Evolutionary conservation across 64 coral and sea anemone species (phyloP), one percentile per base, ranked within the genome.

Genomic region (Pocillopora verrucosa): DNA sequence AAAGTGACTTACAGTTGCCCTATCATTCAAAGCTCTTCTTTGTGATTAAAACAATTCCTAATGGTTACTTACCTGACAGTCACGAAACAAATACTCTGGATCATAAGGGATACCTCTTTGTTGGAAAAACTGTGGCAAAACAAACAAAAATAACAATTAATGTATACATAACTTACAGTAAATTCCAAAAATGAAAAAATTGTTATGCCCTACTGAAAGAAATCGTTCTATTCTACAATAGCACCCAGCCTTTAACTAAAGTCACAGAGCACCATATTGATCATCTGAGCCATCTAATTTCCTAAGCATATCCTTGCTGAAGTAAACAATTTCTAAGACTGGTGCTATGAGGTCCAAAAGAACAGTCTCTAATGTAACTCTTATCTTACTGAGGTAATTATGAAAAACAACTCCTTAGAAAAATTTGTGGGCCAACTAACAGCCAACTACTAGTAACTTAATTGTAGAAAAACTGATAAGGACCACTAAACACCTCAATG

Each of bases 91-190:
- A 88, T 96, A 92, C 63, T 96, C 94, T 12, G 94, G 94, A 59
- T 96, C 94, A 91, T 93, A 96, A 5, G 91, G 94, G 45, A 96
- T 96, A 16, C 91, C 91, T 74, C 93, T 96, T 87, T 93, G 94
- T 41, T 93, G 73, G 76, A 96, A 92, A 65, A 93, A 90, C 94
- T 96, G 88, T n/a, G 3, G 73, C 76, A 74, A 13, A 80, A 83
- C 16, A 58, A 61, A 78, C 25, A 5, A 60, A 65, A 79, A 22
- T 85, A 13, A 73, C 70, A 67, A 16, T 60, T 60, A 58, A 30
- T 30, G 30, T 30, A 30, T 30, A 30, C 30, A 30, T 30, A 30
- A 30, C 22, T 58, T n/a, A 51, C 30, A 30, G 30, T 30, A 30
- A 30, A 30, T 30, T 30, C 30, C 30, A 30, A 30, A 30, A 30